These are phyloP conservation scores for Drosophila percnosoma DNA, from an alignment of 2,888 invertebrate genomes.

Conservation along the genomic window DNA sequence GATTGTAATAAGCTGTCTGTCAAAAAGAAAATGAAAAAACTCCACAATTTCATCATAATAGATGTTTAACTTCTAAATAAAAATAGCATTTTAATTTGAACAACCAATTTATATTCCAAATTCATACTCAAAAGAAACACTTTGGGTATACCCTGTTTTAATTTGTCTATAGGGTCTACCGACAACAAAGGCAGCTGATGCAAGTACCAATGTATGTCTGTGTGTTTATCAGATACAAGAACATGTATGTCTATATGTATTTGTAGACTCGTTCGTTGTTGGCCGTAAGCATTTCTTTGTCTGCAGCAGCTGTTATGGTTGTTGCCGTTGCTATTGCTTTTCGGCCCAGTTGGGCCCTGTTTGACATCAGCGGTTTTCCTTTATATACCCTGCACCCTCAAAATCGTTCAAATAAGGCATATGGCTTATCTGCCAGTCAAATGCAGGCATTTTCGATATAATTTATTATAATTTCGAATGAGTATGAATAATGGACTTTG, in stretches of 20 bases:
- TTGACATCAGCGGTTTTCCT: conserved; percentile 42
- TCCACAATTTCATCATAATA: neutral
- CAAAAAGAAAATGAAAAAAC: too few species aligned
- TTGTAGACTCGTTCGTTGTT: conserved; percentile 1
- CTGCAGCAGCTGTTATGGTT: conserved; percentile 9
- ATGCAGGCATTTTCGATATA: neutral
- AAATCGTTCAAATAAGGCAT: neutral
- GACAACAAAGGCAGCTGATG: neutral
- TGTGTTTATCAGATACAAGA: neutral
- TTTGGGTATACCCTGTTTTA: neutral
- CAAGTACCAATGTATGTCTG: neutral
- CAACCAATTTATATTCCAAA: neutral
- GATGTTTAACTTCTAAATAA: neutral
- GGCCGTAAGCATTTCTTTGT: conserved; percentile 18
- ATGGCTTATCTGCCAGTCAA: neutral
- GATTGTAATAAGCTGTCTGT: neutral
- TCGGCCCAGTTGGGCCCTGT: conserved; percentile 45
- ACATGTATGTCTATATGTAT: neutral
- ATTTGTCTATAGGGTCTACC: neutral
- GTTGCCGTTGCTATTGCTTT: conserved; percentile 17
- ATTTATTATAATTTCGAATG: neutral
- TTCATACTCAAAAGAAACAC: neutral
- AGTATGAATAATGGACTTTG: neutral
- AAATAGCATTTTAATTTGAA: neutral
- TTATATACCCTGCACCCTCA: conserved; percentile 11